These are phyloP conservation scores for Epicampocera succincta DNA, from an alignment of 2,888 invertebrate species.

Conservation along the genomic window DNA sequence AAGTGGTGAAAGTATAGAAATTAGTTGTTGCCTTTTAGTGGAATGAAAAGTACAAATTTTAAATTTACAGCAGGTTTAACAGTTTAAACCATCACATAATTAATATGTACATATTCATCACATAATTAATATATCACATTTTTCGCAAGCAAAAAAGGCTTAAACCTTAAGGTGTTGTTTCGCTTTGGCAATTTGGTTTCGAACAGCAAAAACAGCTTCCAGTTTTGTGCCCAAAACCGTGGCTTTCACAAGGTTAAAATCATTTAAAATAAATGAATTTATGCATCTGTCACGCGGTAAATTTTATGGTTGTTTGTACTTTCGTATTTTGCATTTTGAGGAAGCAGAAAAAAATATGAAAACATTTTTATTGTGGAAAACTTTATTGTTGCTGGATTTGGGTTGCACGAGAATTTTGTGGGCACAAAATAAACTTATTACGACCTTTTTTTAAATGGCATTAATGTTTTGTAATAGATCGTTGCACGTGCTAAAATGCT, in stretches of 20 bases:
- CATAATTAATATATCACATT: no score
- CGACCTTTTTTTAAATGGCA: background rate
- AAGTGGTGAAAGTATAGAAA: background rate
- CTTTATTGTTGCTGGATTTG: slow-evolving; percentile 23
- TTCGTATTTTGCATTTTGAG: background rate
- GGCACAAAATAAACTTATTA: slow-evolving; percentile 19
- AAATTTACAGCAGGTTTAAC: no score
- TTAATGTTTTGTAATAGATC: background rate
- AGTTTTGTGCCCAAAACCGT: slow-evolving; percentile 8
- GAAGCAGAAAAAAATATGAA: background rate
- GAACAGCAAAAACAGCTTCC: background rate
- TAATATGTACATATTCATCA: no score
- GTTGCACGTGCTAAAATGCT: no score
- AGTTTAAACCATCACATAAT: no score
- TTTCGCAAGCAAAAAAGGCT: background rate
- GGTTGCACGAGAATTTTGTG: background rate
- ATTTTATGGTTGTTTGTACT: slow-evolving; percentile 23
- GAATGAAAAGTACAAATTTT: background rate
- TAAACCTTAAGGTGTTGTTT: background rate
- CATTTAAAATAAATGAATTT: slow-evolving; percentile 46
- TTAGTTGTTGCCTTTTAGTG: background rate
- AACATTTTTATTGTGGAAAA: slow-evolving; percentile 6
- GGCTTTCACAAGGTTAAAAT: slow-evolving; percentile 40
- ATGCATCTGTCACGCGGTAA: slow-evolving; percentile 33
- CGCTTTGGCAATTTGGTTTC: background rate